Percentiles rank a stretch among this genome's conserved stretches.
Evolutionary conservation across 92 coral and sea anemone genomes (phyloP).

Genomic region (Montipora capitata): DNA sequence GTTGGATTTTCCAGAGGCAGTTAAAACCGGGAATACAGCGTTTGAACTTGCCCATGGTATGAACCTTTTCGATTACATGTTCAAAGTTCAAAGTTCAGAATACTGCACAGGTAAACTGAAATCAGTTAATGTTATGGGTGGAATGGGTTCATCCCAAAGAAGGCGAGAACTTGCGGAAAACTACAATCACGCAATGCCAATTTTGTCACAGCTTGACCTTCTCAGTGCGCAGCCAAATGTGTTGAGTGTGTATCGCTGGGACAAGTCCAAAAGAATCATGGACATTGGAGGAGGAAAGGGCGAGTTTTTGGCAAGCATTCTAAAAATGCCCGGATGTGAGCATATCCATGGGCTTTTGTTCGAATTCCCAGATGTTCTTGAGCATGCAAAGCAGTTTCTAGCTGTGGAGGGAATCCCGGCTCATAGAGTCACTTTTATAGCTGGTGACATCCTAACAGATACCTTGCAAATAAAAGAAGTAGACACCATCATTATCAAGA

Average conservation of each 20-base stretch:
- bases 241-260: conserved; percentile 68
- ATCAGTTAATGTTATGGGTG: conserved; percentile 8
- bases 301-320: conserved; percentile 65
- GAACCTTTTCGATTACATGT: conserved; percentile 62
- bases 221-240: conserved; percentile 43
- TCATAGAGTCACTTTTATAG: conserved; percentile 6
- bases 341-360: conserved; percentile 53
- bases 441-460: conserved; percentile 29
- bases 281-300: conserved; percentile 80
- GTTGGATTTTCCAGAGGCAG: conserved; percentile 17
- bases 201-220: conserved; percentile 32
- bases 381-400: conserved; percentile 1
- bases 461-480: conserved; percentile 7
- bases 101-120: neutral
- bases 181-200: conserved; percentile 60
- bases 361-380: conserved; percentile 38
- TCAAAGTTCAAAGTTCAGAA: conserved; percentile 7
- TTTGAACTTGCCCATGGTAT: conserved; percentile 61
- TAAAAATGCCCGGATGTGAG: conserved; percentile 72
- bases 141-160: conserved; percentile 60
- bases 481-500: conserved; percentile 41
- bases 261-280: conserved; percentile 61
- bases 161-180: conserved; percentile 57
- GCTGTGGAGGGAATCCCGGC: conserved; percentile 8
- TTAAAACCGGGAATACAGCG: conserved; percentile 46